These are phyloP conservation scores for Tethea ocularis DNA, from an alignment of 2,888 invertebrate genomes.

Conservation along the genomic window DNA sequence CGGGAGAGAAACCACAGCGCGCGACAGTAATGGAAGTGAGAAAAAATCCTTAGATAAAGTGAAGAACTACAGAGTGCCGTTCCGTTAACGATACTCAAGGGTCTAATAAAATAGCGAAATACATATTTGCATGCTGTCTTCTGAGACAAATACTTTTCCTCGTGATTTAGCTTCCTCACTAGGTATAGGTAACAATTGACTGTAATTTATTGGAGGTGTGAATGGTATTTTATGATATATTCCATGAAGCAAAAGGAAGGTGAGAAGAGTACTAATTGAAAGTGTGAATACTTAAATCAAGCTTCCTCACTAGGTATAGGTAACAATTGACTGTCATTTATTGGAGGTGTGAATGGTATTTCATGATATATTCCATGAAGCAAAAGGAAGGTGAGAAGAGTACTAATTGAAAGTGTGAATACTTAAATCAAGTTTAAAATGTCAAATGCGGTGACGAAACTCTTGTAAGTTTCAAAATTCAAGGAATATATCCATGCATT, in stretches of 20 bases:
- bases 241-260: no score
- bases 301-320: constrained; percentile 11
- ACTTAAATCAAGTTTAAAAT: no score
- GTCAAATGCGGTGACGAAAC: no score
- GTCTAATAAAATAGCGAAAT: constrained; percentile 45
- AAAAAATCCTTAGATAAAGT: constrained; percentile 57
- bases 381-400: no score
- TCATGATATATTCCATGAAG: no score
- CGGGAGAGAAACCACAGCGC: constrained; percentile 43
- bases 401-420: no score
- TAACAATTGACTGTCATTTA: constrained; percentile 7
- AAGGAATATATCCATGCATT: no score
- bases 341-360: constrained; percentile 12
- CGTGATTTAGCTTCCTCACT: neutral
- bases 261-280: no score
- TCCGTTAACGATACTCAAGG: constrained; percentile 47
- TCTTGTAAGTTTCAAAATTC: no score
- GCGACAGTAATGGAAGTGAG: constrained; percentile 60
- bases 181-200: constrained; percentile 13
- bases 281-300: no score
- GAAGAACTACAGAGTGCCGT: constrained; percentile 36
- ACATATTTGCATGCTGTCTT: constrained; percentile 36
- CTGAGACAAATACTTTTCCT: neutral
- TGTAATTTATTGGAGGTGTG: constrained; percentile 12
- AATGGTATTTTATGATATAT: constrained; percentile 3